A percentile compares a stretch with the other conserved stretches of the same genome.
Evolutionary conservation across 2,113 vertebrate genomes (phyloP).

Genomic region (Tachuris rubrigastra): DNA sequence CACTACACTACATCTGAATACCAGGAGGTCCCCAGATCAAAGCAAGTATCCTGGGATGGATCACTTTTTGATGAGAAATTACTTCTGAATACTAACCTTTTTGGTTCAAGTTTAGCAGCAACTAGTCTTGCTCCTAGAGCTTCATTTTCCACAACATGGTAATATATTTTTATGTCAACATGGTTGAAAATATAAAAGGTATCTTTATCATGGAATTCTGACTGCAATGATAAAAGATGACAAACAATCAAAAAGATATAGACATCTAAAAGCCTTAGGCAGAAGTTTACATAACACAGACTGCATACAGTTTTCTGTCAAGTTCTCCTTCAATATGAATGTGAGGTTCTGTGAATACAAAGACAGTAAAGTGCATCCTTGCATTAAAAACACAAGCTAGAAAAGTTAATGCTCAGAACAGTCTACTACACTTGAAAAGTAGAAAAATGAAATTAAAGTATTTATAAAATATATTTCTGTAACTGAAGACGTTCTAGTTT

Average conservation of each 20-base stretch:
- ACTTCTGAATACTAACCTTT: constrained; percentile 79
- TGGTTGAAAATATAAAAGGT: constrained; percentile 98
- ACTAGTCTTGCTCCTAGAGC: constrained; percentile 89
- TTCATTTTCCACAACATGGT: constrained; percentile 84
- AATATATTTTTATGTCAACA: constrained; percentile 91
- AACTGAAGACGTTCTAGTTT: neutral
- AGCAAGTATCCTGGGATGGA: neutral
- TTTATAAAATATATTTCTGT: neutral
- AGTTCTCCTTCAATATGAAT: neutral
- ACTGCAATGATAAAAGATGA: constrained; percentile 69
- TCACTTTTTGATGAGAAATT: neutral
- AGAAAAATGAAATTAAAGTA: neutral
- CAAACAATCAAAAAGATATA: neutral
- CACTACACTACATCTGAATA: neutral
- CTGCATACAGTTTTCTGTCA: neutral
- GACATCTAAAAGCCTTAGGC: neutral
- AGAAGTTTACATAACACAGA: neutral
- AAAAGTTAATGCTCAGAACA: neutral
- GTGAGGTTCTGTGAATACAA: neutral
- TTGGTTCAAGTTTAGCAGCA: constrained; percentile 93
- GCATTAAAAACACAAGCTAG: neutral
- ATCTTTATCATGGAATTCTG: constrained; percentile 90
- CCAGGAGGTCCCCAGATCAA: neutral
- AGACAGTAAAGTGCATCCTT: neutral
- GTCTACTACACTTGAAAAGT: neutral